A percentile compares a stretch with the other conserved stretches of the same genome.
Conservation (phyloP, 2,113 vertebrate species). For the Sporophila hypoxantha region DNA sequence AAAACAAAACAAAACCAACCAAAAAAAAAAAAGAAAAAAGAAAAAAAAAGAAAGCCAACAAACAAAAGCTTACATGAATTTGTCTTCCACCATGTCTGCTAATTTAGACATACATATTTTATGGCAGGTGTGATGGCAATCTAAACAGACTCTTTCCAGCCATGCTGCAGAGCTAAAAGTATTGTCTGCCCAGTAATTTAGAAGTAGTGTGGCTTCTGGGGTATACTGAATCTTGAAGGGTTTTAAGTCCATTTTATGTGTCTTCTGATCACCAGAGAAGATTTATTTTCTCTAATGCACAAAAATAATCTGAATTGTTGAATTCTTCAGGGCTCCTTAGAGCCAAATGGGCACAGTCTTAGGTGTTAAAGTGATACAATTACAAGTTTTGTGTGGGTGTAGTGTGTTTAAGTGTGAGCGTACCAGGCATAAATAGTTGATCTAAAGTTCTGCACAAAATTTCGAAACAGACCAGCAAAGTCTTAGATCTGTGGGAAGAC, state of each 20-base stretch:
- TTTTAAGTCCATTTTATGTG: neutral
- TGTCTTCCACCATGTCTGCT: neutral
- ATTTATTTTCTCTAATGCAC: neutral
- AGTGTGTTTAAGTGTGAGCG: neutral
- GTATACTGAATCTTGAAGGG: neutral
- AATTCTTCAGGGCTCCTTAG: neutral
- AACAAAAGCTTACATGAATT: rapidly evolving
- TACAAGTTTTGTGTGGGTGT: neutral
- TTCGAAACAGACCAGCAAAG: constrained; percentile 1
- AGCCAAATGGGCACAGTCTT: neutral
- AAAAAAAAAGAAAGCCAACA: neutral
- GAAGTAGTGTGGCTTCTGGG: neutral
- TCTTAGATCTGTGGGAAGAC: neutral
- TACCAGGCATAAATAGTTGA: neutral
- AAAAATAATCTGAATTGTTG: neutral
- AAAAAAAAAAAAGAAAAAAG: neutral
- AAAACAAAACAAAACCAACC: neutral
- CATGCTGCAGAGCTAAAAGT: neutral
- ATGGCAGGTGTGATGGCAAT: neutral
- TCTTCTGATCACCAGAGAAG: neutral
- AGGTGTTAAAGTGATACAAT: neutral
- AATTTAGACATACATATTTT: neutral
- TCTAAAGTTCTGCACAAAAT: neutral
- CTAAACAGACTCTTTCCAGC: neutral
- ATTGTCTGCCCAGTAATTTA: neutral